A percentile compares a stretch with the other conserved stretches of the same genome.
Evolutionary conservation across 2,797 vertebrate species (phyloP).

Genomic region (Diceros bicornis): DNA sequence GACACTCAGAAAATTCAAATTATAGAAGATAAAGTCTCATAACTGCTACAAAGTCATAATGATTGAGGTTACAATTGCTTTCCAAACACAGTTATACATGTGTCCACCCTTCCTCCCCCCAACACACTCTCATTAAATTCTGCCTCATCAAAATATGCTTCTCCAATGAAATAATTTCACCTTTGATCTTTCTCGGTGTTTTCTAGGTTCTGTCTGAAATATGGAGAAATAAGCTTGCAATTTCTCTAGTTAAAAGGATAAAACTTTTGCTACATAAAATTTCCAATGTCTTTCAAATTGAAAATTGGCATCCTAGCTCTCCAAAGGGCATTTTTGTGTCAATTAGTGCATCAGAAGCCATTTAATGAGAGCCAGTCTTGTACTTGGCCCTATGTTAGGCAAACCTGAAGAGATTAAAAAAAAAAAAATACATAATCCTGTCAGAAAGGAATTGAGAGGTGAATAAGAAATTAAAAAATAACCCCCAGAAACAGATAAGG

Average conservation of each 20-base stretch:
- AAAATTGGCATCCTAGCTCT: neutral
- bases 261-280: neutral
- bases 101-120: neutral
- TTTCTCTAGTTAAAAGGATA: conserved; percentile 42
- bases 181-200: neutral
- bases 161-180: neutral
- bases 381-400: neutral
- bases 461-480: conserved; percentile 8
- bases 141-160: neutral
- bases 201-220: neutral
- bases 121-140: neutral
- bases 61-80: neutral
- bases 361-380: conserved; percentile 38
- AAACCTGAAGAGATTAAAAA: neutral
- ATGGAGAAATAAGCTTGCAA: neutral
- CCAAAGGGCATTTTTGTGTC: conserved; percentile 31
- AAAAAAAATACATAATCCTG: neutral
- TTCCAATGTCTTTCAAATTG: neutral
- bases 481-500: neutral
- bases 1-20: conserved; percentile 2
- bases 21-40: neutral
- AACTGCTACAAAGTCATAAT: neutral
- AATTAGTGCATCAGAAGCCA: neutral
- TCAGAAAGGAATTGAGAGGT: conserved; percentile 41
- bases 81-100: neutral